Evolutionary conservation across 1,140 invertebrate genomes (phyloP).

Genomic region (Drosophila melanogaster): Release_6_plus_ISO1_MT NT_033779.5:10572001-10572500

Average conservation of each 20-base stretch:
- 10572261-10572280: constrained; percentile 60
- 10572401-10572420: constrained; percentile 26
- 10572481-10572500: constrained; percentile 71
- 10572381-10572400: too few relatives aligned
- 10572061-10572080: constrained; percentile 22
- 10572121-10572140: constrained; percentile 64
- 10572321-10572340: constrained; percentile 84
- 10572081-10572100: constrained; percentile 33
- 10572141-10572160: constrained; percentile 64
- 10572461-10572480: constrained; percentile 61
- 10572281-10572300: constrained; percentile 75
- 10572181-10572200: constrained; percentile 49
- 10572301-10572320: constrained; percentile 82
- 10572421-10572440: constrained; percentile 75
- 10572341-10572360: constrained; percentile 70
- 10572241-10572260: constrained; percentile 75
- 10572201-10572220: constrained; percentile 83
- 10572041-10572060: constrained; percentile 58
- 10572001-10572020: constrained; percentile 66
- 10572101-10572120: constrained; percentile 68
- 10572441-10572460: constrained; percentile 59
- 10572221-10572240: constrained; percentile 84
- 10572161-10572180: constrained; percentile 48
- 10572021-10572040: constrained; percentile 74
- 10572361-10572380: constrained; percentile 9